phyloP scores from a whole-genome alignment of 2,113 vertebrate species.

The Passer domesticus region DNA sequence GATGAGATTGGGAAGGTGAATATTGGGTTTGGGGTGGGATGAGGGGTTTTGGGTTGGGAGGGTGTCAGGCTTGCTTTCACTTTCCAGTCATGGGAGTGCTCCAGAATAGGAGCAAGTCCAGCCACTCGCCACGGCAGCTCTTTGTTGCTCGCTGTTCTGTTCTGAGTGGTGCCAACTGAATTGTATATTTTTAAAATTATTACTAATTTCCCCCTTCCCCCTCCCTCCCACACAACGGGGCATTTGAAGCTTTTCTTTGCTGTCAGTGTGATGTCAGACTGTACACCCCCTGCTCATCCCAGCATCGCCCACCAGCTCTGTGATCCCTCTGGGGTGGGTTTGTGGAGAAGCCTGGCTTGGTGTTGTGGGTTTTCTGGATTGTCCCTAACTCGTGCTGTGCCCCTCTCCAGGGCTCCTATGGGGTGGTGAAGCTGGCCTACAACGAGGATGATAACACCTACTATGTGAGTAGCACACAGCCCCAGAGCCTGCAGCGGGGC shows the following conservation, averaged over 20 bases:
- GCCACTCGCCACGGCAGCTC: accelerated
- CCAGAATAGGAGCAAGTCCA: background rate
- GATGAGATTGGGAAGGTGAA: conserved; percentile 97
- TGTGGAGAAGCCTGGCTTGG: accelerated
- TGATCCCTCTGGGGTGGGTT: background rate
- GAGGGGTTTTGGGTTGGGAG: background rate
- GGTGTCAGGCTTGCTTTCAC: background rate
- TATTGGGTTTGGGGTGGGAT: background rate
- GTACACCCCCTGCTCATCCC: background rate
- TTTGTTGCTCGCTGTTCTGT: accelerated
- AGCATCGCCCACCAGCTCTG: background rate
- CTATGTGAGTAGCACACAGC: conserved; percentile 82
- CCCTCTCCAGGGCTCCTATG: conserved; percentile 89
- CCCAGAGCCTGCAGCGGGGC: accelerated
- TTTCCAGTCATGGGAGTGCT: background rate
- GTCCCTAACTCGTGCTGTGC: background rate
- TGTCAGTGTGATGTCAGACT: background rate
- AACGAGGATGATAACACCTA: conserved; percentile 97
- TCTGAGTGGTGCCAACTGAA: background rate
- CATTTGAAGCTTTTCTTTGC: background rate
- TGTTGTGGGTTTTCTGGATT: background rate
- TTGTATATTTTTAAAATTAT: background rate
- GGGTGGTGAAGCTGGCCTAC: conserved; percentile 97
- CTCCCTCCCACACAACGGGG: background rate
- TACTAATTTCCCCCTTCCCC: background rate